Percentiles rank a stretch among this genome's conserved stretches.
Evolutionary conservation across 2,113 vertebrate genomes (phyloP).

Genomic region (Zosterops hypoxanthus): DNA sequence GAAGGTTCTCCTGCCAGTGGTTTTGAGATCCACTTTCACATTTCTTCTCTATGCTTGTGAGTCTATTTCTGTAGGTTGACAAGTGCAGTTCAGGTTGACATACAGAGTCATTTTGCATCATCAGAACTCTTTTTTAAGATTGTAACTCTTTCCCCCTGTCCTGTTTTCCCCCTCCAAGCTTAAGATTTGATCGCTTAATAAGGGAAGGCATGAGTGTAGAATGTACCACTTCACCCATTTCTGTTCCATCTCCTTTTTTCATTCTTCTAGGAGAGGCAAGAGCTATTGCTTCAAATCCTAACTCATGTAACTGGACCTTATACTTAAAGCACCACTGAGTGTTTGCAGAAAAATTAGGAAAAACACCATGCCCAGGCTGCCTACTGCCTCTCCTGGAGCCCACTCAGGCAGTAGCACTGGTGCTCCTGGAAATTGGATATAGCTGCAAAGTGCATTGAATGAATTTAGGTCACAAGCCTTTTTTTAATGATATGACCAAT

Average conservation of each 20-base stretch:
- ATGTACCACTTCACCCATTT: slow-evolving; percentile 41
- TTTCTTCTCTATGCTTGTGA: not conserved
- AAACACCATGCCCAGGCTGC: not conserved
- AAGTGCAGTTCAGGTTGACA: not conserved
- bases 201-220: slow-evolving; percentile 22
- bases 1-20: not conserved
- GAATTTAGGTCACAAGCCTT: not conserved
- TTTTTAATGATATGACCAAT: not conserved
- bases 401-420: not conserved
- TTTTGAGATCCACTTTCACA: not conserved
- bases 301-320: not conserved
- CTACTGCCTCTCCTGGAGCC: not conserved
- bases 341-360: not conserved
- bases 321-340: not conserved
- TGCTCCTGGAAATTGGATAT: not conserved
- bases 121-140: not conserved
- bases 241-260: slow-evolving; percentile 46
- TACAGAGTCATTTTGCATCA: not conserved
- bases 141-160: not conserved
- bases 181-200: not conserved
- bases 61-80: not conserved
- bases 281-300: slow-evolving; percentile 2
- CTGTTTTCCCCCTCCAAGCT: accelerated
- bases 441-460: not conserved
- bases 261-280: slow-evolving; percentile 15